Percentiles rank a stretch among this genome's conserved stretches.
phyloP scores from a whole-genome alignment of 2,113 vertebrate genomes.

The Psittacus erithacus region DNA sequence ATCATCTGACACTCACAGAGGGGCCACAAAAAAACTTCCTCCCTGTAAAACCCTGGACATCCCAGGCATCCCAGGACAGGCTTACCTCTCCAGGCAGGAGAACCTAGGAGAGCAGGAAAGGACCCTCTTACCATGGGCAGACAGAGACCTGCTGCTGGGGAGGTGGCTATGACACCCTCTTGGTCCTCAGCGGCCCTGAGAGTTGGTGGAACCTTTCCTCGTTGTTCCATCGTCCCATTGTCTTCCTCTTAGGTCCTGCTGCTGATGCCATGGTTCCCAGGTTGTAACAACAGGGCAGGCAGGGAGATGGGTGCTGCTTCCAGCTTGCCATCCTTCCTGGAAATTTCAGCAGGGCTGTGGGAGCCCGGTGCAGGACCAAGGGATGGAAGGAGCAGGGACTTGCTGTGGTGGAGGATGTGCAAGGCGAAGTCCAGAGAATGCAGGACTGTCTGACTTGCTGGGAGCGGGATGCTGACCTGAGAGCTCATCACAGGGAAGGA shows the following conservation, averaged over 20 bases:
- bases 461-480: fast-evolving
- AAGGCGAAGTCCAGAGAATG: neutral
- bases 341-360: neutral
- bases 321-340: neutral
- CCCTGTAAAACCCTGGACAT: neutral
- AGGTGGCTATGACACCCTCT: neutral
- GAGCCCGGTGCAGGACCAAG: fast-evolving
- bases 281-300: neutral
- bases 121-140: fast-evolving
- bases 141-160: neutral
- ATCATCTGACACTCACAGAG: fast-evolving
- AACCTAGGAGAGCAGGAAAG: fast-evolving
- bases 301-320: neutral
- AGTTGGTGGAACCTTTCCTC: neutral
- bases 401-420: neutral
- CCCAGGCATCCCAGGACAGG: neutral
- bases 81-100: neutral
- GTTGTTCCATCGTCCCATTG: neutral
- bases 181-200: neutral
- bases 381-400: neutral
- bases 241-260: fast-evolving
- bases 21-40: fast-evolving
- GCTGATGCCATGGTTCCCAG: neutral
- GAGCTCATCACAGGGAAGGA: fast-evolving
- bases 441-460: fast-evolving